Percentiles rank a stretch among this genome's conserved stretches.
These are phyloP conservation scores for Hermodice carunculata DNA, from an alignment of 2,888 invertebrate genomes.

Conservation along the genomic window DNA sequence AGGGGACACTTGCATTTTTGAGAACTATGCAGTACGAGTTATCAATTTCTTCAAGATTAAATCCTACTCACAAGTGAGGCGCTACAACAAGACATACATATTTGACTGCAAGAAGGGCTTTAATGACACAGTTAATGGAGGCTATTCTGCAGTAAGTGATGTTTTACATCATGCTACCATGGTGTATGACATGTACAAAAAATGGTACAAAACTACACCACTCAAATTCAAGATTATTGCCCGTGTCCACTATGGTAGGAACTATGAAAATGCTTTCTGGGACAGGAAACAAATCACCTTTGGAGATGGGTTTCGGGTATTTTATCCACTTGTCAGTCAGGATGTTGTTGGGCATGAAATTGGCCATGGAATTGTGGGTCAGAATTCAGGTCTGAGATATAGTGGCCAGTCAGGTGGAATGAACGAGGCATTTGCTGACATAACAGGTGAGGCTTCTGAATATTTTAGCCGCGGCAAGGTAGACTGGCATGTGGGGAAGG, in stretches of 20 bases:
- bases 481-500: no score
- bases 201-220: slow-evolving; percentile 4
- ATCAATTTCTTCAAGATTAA: background rate
- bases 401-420: slow-evolving; percentile 46
- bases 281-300: slow-evolving; percentile 43
- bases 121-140: slow-evolving; percentile 43
- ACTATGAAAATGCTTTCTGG: slow-evolving; percentile 20
- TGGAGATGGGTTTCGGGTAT: slow-evolving; percentile 42
- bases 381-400: slow-evolving; percentile 43
- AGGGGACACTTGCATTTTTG: no score
- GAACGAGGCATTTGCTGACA: slow-evolving; percentile 53
- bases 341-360: slow-evolving; percentile 50
- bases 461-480: no score
- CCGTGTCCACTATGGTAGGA: slow-evolving; percentile 10
- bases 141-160: slow-evolving; percentile 32
- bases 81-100: background rate
- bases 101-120: slow-evolving; percentile 38
- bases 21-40: no score
- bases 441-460: slow-evolving; percentile 34
- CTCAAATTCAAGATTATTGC: no score
- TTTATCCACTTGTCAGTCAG: slow-evolving; percentile 42
- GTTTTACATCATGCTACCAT: background rate
- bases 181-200: slow-evolving; percentile 1
- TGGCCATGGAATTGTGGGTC: slow-evolving; percentile 47
- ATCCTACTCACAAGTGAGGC: no score